phyloP scores from a whole-genome alignment of 2,888 invertebrate genomes.

The Scelioninae gen. 1 region DNA sequence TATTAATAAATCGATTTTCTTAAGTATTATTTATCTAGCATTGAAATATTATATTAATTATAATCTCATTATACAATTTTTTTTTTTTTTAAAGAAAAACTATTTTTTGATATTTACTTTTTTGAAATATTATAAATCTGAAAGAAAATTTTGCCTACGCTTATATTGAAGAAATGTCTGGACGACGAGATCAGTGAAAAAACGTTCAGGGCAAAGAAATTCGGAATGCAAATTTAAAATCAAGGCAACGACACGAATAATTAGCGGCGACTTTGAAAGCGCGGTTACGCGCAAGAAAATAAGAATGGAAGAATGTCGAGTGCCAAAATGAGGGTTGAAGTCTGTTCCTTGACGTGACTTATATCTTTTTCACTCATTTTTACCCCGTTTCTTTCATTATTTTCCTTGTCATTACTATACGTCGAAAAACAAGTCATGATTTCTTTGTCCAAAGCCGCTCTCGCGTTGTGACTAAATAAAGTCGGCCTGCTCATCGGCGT shows the following conservation, averaged over 20 bases:
- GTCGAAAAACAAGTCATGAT: conserved; percentile 47
- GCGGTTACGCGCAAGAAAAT: conserved; percentile 52
- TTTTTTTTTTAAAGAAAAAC: no score
- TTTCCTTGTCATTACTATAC: conserved; percentile 55
- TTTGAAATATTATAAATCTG: no score
- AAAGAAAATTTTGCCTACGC: no score
- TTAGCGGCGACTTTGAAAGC: conserved; percentile 76
- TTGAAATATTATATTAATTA: no score
- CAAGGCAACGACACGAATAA: conserved; percentile 76
- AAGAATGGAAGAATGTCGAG: conserved; percentile 55
- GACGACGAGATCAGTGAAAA: conserved; percentile 19
- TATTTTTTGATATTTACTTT: no score
- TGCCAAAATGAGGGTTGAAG: conserved; percentile 45
- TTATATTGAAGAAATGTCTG: no score
- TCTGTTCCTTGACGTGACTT: conserved; percentile 44
- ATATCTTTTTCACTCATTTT: conserved; percentile 32
- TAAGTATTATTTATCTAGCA: no score
- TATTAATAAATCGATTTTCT: no score
- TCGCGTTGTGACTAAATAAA: conserved; percentile 29
- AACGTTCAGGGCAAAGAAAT: conserved; percentile 61
- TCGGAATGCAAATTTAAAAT: conserved; percentile 75
- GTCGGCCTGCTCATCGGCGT: conserved; percentile 19
- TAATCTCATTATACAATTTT: no score
- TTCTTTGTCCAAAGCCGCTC: conserved; percentile 30
- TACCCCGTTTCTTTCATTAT: conserved; percentile 52